Percentiles rank a stretch among this genome's conserved stretches.
Evolutionary conservation across 2,797 vertebrate genomes (phyloP).

Genomic region (Crenichthys baileyi): DNA sequence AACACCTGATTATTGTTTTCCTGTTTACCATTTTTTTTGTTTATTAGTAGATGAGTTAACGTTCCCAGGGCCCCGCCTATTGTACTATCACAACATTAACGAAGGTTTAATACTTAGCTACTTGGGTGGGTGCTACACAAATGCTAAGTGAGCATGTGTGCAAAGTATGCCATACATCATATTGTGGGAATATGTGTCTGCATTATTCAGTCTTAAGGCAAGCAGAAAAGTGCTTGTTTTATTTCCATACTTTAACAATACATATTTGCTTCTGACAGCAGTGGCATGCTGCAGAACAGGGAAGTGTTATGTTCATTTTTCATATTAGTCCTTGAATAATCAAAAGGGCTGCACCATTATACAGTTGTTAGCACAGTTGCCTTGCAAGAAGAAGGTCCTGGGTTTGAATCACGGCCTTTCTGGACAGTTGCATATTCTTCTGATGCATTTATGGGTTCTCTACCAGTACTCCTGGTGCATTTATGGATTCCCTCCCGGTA

Average conservation of each 20-base stretch:
- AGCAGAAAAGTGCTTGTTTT: not conserved
- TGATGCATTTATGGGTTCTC: too few relatives aligned
- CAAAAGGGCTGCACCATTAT: not conserved
- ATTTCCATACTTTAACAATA: not conserved
- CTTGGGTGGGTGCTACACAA: too few relatives aligned
- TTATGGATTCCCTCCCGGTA: not conserved
- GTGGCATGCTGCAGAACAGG: not conserved
- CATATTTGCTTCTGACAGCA: not conserved
- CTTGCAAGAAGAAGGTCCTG: not conserved
- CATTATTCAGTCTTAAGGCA: not conserved
- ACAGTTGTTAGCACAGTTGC: not conserved
- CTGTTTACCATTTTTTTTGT: too few relatives aligned
- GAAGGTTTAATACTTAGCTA: too few relatives aligned
- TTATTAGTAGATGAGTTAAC: too few relatives aligned
- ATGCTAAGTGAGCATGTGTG: not conserved
- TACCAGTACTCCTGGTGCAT: not conserved
- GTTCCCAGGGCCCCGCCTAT: too few relatives aligned
- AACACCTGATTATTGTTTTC: too few relatives aligned
- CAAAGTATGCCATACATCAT: not conserved
- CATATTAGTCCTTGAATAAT: not conserved
- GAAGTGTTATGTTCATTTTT: not conserved
- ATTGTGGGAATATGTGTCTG: not conserved
- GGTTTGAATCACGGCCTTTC: not conserved
- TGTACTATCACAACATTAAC: too few relatives aligned
- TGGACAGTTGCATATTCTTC: not conserved